phyloP scores from a whole-genome alignment of 2,113 vertebrate species.

The Tretioscincus oriximinensis region DNA sequence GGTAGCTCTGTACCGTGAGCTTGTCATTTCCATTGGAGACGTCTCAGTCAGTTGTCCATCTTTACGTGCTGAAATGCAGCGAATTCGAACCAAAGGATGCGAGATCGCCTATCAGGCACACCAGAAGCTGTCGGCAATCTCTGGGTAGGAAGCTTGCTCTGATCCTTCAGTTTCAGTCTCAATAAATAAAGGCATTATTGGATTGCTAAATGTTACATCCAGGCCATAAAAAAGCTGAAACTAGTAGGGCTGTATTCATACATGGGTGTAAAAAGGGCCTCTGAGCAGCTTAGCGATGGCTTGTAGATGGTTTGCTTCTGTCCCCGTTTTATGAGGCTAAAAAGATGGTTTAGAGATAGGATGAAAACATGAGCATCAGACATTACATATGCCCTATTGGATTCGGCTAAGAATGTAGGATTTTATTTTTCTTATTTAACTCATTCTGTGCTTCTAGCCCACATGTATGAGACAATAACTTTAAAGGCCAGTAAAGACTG shows the following conservation, averaged over 20 bases:
- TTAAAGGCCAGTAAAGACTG: not conserved
- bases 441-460: not conserved
- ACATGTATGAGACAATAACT: not conserved
- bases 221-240: slow-evolving; percentile 1
- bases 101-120: slow-evolving; percentile 92
- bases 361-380: no score
- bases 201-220: not conserved
- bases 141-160: slow-evolving; percentile 81
- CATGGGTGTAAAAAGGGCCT: not conserved
- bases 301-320: no score
- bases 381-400: no score
- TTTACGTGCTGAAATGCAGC: slow-evolving; percentile 88
- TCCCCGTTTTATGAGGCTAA: no score
- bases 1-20: slow-evolving; percentile 93
- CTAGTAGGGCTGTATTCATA: not conserved
- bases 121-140: slow-evolving; percentile 92
- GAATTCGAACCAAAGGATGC: slow-evolving; percentile 90
- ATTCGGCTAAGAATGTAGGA: no score
- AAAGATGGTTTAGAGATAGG: no score
- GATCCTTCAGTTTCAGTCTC: slow-evolving; percentile 22
- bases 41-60: slow-evolving; percentile 87
- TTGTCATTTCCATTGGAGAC: slow-evolving; percentile 97
- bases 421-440: not conserved
- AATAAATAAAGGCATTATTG: not conserved
- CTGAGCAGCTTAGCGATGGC: not conserved